Percentiles rank a stretch among this genome's conserved stretches.
phyloP scores from a whole-genome alignment of 2,888 invertebrate genomes.

The Patella pellucida region DNA sequence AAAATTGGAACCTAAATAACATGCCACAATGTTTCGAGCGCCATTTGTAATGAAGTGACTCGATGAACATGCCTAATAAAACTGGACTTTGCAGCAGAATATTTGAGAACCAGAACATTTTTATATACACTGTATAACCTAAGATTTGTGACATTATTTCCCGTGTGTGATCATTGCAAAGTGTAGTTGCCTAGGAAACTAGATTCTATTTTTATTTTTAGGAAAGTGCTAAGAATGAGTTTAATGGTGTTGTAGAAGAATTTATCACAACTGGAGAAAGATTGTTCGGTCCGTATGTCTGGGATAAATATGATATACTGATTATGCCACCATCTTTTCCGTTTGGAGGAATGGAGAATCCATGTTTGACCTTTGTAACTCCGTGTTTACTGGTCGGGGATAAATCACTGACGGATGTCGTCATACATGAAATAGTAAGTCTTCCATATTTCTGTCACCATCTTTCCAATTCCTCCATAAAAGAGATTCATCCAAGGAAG shows the following conservation, averaged over 20 bases:
- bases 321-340: conserved; percentile 92
- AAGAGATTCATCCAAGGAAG: too few species aligned
- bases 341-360: conserved; percentile 96
- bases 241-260: conserved; percentile 76
- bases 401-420: conserved; percentile 85
- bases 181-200: too few species aligned
- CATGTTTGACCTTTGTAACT: conserved; percentile 91
- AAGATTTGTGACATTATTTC: too few species aligned
- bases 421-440: conserved; percentile 94
- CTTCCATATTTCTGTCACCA: conserved; percentile 69
- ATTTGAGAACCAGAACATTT: too few species aligned
- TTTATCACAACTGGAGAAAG: conserved; percentile 85
- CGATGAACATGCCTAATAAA: too few species aligned
- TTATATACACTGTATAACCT: too few species aligned
- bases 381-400: conserved; percentile 92
- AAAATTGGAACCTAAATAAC: too few species aligned
- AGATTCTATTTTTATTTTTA: conserved; percentile 15
- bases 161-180: too few species aligned
- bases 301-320: conserved; percentile 87
- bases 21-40: too few species aligned
- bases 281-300: conserved; percentile 87
- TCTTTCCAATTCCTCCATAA: too few species aligned
- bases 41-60: too few species aligned
- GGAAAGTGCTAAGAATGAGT: conserved; percentile 43
- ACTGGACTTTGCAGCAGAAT: too few species aligned